Percentiles rank a stretch among this genome's conserved stretches.
These are phyloP conservation scores for Ennomos erosarius DNA, from an alignment of 2,888 invertebrate genomes.

Conservation along the genomic window DNA sequence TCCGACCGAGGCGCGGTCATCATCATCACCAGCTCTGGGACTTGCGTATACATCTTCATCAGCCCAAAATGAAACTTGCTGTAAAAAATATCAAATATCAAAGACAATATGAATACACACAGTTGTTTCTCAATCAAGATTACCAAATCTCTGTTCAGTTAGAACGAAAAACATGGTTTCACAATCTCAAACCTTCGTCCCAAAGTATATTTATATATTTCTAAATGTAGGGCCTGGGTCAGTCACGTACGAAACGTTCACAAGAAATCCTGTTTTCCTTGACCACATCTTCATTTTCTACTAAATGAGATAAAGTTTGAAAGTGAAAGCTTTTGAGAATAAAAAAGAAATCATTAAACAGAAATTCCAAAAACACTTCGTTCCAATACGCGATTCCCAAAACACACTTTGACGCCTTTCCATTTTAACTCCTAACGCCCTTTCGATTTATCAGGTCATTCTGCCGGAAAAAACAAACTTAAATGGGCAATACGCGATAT, in stretches of 20 bases:
- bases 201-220: too few species aligned
- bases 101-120: too few species aligned
- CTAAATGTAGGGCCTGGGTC: too few species aligned
- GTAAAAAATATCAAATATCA: constrained; percentile 37
- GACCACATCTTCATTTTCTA: constrained; percentile 18
- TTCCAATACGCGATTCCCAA: constrained; percentile 14
- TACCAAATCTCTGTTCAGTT: too few species aligned
- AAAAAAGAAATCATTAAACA: constrained; percentile 20
- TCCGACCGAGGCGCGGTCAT: constrained; percentile 89
- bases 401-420: constrained; percentile 27
- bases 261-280: constrained; percentile 5
- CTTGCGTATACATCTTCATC: constrained; percentile 90
- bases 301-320: constrained; percentile 8
- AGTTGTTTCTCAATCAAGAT: too few species aligned
- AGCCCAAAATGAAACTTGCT: constrained; percentile 93
- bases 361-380: not conserved
- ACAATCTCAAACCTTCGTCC: too few species aligned
- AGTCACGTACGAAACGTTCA: too few species aligned
- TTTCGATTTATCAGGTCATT: constrained; percentile 42
- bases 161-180: too few species aligned
- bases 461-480: constrained; percentile 49
- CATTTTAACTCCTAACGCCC: constrained; percentile 33
- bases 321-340: constrained; percentile 6
- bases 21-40: constrained; percentile 88
- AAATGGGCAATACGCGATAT: constrained; percentile 54